These are phyloP conservation scores for Eumeta japonica DNA, from an alignment of 1,140 invertebrate genomes.

Conservation along the genomic window DNA sequence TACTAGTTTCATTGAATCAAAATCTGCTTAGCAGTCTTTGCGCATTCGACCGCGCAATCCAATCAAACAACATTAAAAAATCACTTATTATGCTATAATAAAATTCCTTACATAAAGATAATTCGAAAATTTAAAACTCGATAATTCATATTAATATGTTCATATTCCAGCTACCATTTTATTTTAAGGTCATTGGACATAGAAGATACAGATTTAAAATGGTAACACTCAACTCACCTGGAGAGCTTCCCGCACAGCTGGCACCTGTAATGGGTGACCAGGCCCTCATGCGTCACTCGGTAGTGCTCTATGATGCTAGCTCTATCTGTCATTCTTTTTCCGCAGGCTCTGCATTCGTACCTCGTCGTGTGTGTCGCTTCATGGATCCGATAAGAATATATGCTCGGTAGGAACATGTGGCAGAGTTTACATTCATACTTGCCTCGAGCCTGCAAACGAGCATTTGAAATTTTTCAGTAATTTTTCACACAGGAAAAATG, in stretches of 20 bases:
- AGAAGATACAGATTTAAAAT: no score
- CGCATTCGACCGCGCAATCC: no score
- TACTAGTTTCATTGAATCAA: no score
- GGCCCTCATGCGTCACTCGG: slow-evolving; percentile 32
- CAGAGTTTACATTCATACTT: slow-evolving; percentile 33
- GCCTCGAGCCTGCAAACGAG: slow-evolving; percentile 26
- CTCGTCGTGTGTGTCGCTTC: slow-evolving; percentile 31
- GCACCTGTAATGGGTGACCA: slow-evolving; percentile 25
- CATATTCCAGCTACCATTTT: no score
- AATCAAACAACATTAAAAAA: no score
- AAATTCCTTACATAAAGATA: no score
- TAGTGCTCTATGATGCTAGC: slow-evolving; percentile 38
- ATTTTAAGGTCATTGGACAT: no score
- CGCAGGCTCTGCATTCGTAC: slow-evolving; percentile 33
- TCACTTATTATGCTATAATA: no score
- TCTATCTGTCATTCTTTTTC: slow-evolving; percentile 29
- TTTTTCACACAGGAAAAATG: no score
- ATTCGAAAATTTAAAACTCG: no score
- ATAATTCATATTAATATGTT: no score
- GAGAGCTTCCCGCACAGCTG: slow-evolving; percentile 36
- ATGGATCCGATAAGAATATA: slow-evolving; percentile 36
- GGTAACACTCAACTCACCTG: slow-evolving; percentile 37
- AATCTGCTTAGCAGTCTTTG: no score
- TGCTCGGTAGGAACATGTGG: slow-evolving; percentile 31
- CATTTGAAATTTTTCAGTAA: neutral